Evolutionary conservation across 2,797 vertebrate genomes (phyloP).

Genomic region (Hybognathus amarus): DNA sequence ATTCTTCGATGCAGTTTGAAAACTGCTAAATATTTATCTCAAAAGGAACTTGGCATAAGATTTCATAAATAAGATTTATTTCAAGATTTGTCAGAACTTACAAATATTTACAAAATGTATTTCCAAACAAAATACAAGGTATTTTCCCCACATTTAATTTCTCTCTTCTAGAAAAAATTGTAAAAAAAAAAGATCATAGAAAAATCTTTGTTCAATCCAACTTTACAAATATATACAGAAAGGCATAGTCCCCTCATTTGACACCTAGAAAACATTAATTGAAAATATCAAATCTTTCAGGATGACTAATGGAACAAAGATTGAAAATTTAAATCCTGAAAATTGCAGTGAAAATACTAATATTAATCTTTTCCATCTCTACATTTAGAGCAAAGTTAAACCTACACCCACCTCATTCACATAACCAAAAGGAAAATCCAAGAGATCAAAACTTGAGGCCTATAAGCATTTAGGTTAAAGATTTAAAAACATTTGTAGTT

Average conservation of each 20-base stretch:
- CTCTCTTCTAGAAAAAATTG: slow-evolving; percentile 14
- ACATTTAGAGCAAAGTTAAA: not conserved
- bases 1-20: not conserved
- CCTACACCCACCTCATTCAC: not conserved
- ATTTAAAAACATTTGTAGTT: slow-evolving; percentile 20
- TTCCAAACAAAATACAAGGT: slow-evolving; percentile 43
- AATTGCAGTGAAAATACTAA: not conserved
- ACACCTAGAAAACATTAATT: not conserved
- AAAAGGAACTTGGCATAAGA: not conserved
- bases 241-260: not conserved
- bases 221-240: slow-evolving; percentile 44
- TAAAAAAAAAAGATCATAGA: slow-evolving; percentile 18
- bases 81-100: slow-evolving; percentile 66
- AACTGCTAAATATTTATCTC: not conserved
- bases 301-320: not conserved
- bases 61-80: slow-evolving; percentile 77
- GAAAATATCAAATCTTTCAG: slow-evolving; percentile 4
- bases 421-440: not conserved
- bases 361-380: not conserved
- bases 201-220: slow-evolving; percentile 14
- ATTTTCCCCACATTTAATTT: slow-evolving; percentile 19
- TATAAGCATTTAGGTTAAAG: not conserved
- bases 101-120: slow-evolving; percentile 71
- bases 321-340: not conserved
- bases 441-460: not conserved